Percentiles rank a stretch among this genome's conserved stretches.
phyloP scores from a whole-genome alignment of 2,797 vertebrate species.

The Sternotherus odoratus region DNA sequence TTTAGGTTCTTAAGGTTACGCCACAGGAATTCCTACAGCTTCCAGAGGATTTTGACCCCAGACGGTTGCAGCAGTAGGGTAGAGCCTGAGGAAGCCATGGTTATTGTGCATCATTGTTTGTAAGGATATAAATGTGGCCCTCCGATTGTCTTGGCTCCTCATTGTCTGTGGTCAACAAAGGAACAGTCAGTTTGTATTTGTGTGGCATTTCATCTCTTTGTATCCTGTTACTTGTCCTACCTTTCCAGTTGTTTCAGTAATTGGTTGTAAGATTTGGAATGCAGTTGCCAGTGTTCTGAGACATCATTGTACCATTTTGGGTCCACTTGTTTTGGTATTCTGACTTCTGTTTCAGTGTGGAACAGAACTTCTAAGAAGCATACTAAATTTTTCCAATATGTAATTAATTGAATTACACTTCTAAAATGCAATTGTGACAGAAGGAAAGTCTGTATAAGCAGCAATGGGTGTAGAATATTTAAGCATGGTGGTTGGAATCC shows the following conservation, averaged over 20 bases:
- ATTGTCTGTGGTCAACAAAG: not conserved
- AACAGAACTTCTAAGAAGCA: not conserved
- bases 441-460: not conserved
- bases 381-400: not conserved
- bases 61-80: not conserved
- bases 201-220: not conserved
- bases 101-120: not conserved
- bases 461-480: not conserved
- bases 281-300: not conserved
- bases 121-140: not conserved
- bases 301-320: not conserved
- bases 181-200: not conserved
- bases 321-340: not conserved
- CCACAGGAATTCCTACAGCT: not conserved
- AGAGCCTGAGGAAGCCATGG: not conserved
- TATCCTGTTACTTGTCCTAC: not conserved
- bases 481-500: not conserved
- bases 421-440: not conserved
- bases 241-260: not conserved
- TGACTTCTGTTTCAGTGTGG: not conserved
- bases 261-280: not conserved
- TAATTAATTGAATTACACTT: slow-evolving; percentile 16
- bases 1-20: not conserved
- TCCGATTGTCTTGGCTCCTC: not conserved
- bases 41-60: not conserved